Evolutionary conservation across 1,140 invertebrate genomes (phyloP).

Genomic region (Plectrocnemia conspersa): DNA sequence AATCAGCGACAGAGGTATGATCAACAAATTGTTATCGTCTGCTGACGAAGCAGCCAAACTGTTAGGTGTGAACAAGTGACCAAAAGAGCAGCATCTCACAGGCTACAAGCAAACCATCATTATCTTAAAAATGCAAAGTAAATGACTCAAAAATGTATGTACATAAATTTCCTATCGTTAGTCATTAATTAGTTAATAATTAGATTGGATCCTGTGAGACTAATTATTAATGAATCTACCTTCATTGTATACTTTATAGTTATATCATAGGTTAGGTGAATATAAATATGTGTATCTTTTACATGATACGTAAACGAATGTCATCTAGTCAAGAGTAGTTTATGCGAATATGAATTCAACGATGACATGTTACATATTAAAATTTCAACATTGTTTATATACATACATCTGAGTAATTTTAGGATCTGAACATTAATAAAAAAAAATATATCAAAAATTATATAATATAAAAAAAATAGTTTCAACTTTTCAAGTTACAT

Average conservation of each 20-base stretch:
- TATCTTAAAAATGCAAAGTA: conserved; percentile 11
- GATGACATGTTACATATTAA: conserved; percentile 1
- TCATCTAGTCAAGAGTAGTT: conserved; percentile 17
- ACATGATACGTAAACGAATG: too few relatives aligned
- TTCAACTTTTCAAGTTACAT: too few relatives aligned
- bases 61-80: conserved; percentile 71
- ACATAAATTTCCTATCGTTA: too few relatives aligned
- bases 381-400: background rate
- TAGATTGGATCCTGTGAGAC: background rate
- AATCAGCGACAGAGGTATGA: conserved; percentile 78
- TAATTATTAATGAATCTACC: too few relatives aligned
- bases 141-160: too few relatives aligned
- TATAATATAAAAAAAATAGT: too few relatives aligned
- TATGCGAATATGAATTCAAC: conserved; percentile 11
- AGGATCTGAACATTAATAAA: background rate
- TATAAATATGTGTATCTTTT: too few relatives aligned
- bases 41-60: conserved; percentile 84
- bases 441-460: background rate
- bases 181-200: too few relatives aligned
- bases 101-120: conserved; percentile 15
- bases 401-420: conserved; percentile 5
- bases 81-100: conserved; percentile 37
- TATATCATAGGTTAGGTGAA: too few relatives aligned
- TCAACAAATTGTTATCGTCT: conserved; percentile 79
- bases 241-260: too few relatives aligned